Evolutionary conservation across 2,113 vertebrate species (phyloP).

Genomic region (Chaetops frenatus): DNA sequence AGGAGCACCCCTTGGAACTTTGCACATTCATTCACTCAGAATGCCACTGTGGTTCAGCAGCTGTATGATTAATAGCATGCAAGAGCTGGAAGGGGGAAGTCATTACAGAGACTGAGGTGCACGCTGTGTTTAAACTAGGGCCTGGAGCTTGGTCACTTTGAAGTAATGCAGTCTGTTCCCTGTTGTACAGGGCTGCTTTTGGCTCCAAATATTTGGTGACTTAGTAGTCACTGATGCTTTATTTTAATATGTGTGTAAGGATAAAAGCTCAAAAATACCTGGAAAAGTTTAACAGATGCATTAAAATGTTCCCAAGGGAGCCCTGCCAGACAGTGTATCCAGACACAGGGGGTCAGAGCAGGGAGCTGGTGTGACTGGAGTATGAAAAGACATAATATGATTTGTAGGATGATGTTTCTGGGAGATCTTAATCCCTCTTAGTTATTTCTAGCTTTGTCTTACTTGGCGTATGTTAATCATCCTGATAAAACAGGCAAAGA

Average conservation of each 20-base stretch:
- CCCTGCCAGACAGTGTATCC: not conserved
- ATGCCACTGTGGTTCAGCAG: not conserved
- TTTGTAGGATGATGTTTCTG: not conserved
- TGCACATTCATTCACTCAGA: not conserved
- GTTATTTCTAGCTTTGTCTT: not conserved
- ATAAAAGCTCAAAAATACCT: not conserved
- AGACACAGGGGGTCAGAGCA: not conserved
- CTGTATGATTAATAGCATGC: not conserved
- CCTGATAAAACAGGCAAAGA: not conserved
- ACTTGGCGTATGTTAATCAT: rapidly evolving
- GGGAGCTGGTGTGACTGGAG: not conserved
- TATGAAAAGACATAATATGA: not conserved
- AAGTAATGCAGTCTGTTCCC: not conserved
- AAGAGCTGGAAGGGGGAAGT: not conserved
- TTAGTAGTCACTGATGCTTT: not conserved
- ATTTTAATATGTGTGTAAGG: not conserved
- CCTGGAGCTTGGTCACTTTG: not conserved
- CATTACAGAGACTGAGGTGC: not conserved
- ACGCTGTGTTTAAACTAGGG: not conserved
- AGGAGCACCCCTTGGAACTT: not conserved
- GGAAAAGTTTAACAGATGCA: not conserved
- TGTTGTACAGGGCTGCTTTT: not conserved
- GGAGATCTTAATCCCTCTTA: not conserved
- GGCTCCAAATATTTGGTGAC: not conserved
- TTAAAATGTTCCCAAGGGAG: not conserved